Evolutionary conservation across 2,888 invertebrate species (phyloP).

Genomic region (Synanthedon tipuliformis): DNA sequence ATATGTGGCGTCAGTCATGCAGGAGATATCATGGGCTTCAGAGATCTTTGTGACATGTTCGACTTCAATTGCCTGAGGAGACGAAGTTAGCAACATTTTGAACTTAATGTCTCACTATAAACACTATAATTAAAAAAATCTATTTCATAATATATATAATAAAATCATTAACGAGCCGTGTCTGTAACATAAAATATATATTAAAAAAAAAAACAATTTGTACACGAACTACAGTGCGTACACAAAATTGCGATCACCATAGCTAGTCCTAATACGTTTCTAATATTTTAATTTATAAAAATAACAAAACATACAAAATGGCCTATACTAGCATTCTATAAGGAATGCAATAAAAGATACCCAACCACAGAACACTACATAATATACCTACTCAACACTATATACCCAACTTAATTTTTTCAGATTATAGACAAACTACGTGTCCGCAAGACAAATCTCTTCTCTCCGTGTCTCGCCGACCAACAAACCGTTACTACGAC

Average conservation of each 20-base stretch:
- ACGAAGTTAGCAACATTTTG: constrained; percentile 32
- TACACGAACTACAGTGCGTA: too few relatives aligned
- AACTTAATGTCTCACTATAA: too few relatives aligned
- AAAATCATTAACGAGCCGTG: too few relatives aligned
- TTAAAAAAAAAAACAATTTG: too few relatives aligned
- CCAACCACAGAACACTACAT: background rate
- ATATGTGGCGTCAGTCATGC: constrained; percentile 57
- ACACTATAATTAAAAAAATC: too few relatives aligned
- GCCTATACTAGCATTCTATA: background rate
- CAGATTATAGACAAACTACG: constrained; percentile 57
- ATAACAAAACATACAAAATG: too few relatives aligned
- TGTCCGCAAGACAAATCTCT: constrained; percentile 55
- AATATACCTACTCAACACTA: too few relatives aligned
- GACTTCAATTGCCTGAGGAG: constrained; percentile 59
- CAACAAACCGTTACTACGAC: constrained; percentile 52
- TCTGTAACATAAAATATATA: too few relatives aligned
- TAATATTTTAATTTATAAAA: background rate
- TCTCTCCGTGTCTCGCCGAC: constrained; percentile 50
- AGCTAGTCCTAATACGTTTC: too few relatives aligned
- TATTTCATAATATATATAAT: too few relatives aligned
- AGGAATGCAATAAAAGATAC: background rate
- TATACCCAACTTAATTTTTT: constrained; percentile 12
- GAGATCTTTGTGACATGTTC: constrained; percentile 62
- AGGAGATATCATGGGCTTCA: constrained; percentile 57
- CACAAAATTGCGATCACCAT: too few relatives aligned